Evolutionary conservation across 2,888 invertebrate species (phyloP), one percentile per base, ranked within the genome.

Genomic region (Terebella lapidaria): DNA sequence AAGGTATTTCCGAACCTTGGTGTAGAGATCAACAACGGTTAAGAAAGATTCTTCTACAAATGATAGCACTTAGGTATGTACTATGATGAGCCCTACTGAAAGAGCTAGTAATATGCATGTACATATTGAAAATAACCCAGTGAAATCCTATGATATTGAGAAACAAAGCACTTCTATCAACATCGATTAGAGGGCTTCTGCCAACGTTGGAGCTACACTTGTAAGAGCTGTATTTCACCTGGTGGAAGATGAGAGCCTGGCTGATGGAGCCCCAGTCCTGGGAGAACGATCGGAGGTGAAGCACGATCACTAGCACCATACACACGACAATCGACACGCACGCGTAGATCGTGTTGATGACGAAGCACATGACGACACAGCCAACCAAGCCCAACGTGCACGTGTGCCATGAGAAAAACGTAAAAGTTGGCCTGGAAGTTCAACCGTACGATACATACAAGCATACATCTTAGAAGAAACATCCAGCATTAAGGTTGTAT

Each of bases 201-300:
- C n/a, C n/a, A n/a, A n/a, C n/a, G n/a, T n/a, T n/a, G n/a, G n/a
- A n/a, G n/a, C n/a, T n/a, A n/a, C n/a, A n/a, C n/a, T n/a, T n/a
- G n/a, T n/a, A n/a, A n/a, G n/a, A n/a, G n/a, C n/a, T n/a, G n/a
- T n/a, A n/a, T n/a, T n/a, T n/a, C 64, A 89, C 93, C 86, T 96
- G 95, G 79, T 99, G 97, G 82, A 99, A 99, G 78, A 99, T 96
- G 25, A 99, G 85, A n/a, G 99, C 96, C 83, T 99, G 99, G 22
- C 94, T 94, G 70, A 99, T 94, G 57, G 94, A 94, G 30, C 99
- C 99, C 96, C 99, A 99, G 67, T 86, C 85, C 20, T 91, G 89
- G 29, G 91, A 89, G 0, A 95, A 92, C 0, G 94, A 92, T 27
- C 84, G 77, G 68, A 83, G 80, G 81, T 99, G 97, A 63, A 99